Evolutionary conservation across 2,888 invertebrate genomes (phyloP).

Genomic region (Hedychridium roseum): DNA sequence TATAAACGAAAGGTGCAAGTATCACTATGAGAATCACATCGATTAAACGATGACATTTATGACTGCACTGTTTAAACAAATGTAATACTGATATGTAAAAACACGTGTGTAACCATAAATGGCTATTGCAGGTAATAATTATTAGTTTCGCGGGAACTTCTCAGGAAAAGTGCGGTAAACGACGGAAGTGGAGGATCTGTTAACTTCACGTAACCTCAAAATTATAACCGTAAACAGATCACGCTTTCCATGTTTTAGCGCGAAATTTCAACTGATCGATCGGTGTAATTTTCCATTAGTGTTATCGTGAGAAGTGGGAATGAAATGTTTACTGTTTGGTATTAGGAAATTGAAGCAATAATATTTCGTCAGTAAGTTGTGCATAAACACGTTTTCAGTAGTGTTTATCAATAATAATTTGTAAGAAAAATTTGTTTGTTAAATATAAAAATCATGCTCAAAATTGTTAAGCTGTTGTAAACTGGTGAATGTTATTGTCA

Average conservation of each 20-base stretch:
- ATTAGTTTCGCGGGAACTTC: slow-evolving; percentile 9
- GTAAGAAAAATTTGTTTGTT: neutral
- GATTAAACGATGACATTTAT: no score
- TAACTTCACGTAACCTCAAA: slow-evolving; percentile 40
- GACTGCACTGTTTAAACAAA: no score
- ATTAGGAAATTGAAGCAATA: neutral
- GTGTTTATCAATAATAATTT: neutral
- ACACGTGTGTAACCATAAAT: no score
- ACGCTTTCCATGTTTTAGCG: slow-evolving; percentile 40
- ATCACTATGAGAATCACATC: no score
- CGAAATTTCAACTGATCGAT: slow-evolving; percentile 39
- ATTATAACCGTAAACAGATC: slow-evolving; percentile 35
- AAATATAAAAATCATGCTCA: neutral
- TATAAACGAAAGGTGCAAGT: slow-evolving; percentile 7
- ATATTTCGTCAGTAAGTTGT: neutral
- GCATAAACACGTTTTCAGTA: neutral
- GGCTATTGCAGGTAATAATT: slow-evolving; percentile 5
- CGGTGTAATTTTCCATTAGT: no score
- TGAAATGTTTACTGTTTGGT: slow-evolving; percentile 1
- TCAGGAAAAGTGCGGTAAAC: slow-evolving; percentile 5
- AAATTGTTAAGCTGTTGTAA: neutral
- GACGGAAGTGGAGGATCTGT: slow-evolving; percentile 20
- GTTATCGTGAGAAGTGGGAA: neutral
- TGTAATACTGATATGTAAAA: no score
- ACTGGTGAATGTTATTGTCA: neutral